Base-by-base conservation (phyloP, 2,113 vertebrate species). In the Apeltes quadracus region DNA sequence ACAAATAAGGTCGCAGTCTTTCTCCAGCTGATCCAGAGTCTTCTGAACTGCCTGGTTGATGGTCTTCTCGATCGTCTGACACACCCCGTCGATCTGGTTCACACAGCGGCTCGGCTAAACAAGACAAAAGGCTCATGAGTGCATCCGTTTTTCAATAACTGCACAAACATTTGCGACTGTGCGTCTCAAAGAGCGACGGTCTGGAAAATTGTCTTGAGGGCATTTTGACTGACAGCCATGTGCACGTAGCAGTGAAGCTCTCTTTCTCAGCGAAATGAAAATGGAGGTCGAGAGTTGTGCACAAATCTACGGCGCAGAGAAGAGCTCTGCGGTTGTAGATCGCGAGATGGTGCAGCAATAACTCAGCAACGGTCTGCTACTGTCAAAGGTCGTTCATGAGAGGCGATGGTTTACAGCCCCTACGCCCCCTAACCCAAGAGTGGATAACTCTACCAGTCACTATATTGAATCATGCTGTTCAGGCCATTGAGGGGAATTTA, bases 1-100 rank as follows among this genome's bases (percentile, higher is more conserved):
- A 76, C 84, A 89, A 78, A 95, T 92, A 12, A 93, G 85, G 78
- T 93, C 89, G 46, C 86, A 93, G 84, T 95, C 94, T 82, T 91
- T 94, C 84, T 94, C 94, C 85, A 94, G 91, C 84, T 94, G 93
- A 84, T 95, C 79, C 72, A 95, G 72, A 16, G 92, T 95, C 84
- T 93, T 94, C 88, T 95, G 93, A 48, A 95, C 91, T 0, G 93
- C 92, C 87, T 95, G 93, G 89, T 93, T 93, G 72, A 95, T 95
- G 78, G 88, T 94, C 85, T 94, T 94, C 88, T 95, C 94, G 43
- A 95, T 93, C 44, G 93, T 94, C 76, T 91, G 88, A 76, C 94
- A 95, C 79, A 94, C 88, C 5, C 84, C 87, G 2, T 93, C 93
- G 4, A 95, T 94, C 87, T 94, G 92, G 82, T 95, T 95, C 84